Conservation (phyloP, 2,888 invertebrate species). For the Drosophila atripex region DNA sequence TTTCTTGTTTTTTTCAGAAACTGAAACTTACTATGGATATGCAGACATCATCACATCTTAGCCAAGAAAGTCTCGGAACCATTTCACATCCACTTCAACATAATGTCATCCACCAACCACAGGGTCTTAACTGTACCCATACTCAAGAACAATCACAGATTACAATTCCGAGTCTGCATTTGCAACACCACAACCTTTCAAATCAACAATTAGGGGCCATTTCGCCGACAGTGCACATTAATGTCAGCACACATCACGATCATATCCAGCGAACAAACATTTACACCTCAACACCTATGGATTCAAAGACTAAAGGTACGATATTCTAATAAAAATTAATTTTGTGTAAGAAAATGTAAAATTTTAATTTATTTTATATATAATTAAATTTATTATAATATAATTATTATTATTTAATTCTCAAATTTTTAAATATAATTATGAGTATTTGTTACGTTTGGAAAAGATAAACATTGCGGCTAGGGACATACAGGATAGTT, state of each 20-base stretch:
- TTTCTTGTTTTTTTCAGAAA: constrained; percentile 44
- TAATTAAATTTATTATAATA: no score
- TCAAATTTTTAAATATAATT: no score
- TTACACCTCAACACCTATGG: constrained; percentile 51
- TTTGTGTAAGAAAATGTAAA: no score
- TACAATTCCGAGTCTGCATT: constrained; percentile 30
- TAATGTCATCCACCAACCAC: constrained; percentile 48
- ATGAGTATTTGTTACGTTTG: no score
- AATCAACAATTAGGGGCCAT: constrained; percentile 42
- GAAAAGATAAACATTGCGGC: no score
- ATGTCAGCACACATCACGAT: constrained; percentile 44
- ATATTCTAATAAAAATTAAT: neutral
- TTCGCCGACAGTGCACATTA: constrained; percentile 56
- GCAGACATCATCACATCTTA: constrained; percentile 81
- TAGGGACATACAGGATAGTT: neutral
- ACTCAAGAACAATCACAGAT: constrained; percentile 25
- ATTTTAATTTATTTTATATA: no score
- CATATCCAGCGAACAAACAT: constrained; percentile 46
- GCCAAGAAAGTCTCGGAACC: constrained; percentile 78
- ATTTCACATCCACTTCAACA: constrained; percentile 72
- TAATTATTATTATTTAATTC: no score
- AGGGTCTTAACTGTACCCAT: constrained; percentile 43
- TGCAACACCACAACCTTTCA: constrained; percentile 40
- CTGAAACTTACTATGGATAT: constrained; percentile 82
- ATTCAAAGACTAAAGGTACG: constrained; percentile 69